Evolutionary conservation across 1,140 invertebrate species (phyloP), one percentile per base, ranked within the genome.

Genomic region (Scaptomyza graminum): DNA sequence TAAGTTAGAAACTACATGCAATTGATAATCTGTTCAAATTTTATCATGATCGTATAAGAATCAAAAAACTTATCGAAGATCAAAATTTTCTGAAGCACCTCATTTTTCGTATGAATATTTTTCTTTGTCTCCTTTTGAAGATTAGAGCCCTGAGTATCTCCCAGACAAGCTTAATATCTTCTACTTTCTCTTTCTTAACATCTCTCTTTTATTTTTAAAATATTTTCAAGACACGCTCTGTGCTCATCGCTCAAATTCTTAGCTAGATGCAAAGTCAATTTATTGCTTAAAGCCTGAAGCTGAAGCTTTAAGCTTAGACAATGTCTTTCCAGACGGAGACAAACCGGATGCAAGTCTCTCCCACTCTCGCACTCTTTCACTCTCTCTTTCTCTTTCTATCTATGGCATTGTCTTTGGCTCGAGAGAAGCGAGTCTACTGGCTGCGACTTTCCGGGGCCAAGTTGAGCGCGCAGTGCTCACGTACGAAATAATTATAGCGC

Each of bases 401-500:
- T 62, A 31, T 49, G 51, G 54, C 68, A 66, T 74, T 74, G 70
- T 68, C 70, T 74, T 74, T 57, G 57, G 9, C 13, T 37, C 22
- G 43, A 15, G 41, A 22, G 18, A 12, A 39, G n/a, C 11, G 8
- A 3, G 25, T 41, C 37, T 55, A 16, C 41, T 31, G 13, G 51
- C 62, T 57, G 49, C 28, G 7, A 51, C 63, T 67, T 50, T 60
- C 55, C 56, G 54, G 51, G 57, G 34, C 52, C 39, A 65, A 70
- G 72, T 59, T 64, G 74, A 54, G 44, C 74, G 62, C 79, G 62
- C 79, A 71, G 74, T 66, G 52, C 78, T 75, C 83, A 87, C 83
- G 83, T 87, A 88, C 83, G 66, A 87, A 87, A 88, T 87, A 87
- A 87, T 87, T 87, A 87, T 87, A 87, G 83, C 83, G 83, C 83